Evolutionary conservation across 2,888 invertebrate genomes (phyloP), one percentile per base, ranked within the genome.

Genomic region (Cryptophagus acutangulus): DNA sequence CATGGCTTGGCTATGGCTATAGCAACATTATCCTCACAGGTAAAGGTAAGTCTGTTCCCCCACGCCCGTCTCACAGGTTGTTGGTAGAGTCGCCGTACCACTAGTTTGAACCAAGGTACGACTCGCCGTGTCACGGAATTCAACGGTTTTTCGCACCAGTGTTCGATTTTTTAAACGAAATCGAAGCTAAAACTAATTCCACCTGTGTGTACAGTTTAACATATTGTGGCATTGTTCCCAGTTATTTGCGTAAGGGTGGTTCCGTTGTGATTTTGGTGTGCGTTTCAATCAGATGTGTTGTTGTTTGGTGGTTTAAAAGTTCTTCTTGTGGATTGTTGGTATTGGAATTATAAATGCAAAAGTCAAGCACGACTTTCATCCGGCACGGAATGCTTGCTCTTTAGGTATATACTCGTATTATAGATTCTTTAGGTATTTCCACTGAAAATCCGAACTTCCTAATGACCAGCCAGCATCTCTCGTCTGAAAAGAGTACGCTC

Each of bases 51-150:
- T 44, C 36, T 38, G 43, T 45, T 46, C 41, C 51, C 48, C 50
- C 54, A 40, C 51, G 46, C 41, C 41, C 33, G 46, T 29, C 40
- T 37, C 51, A 42, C 54, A 54, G 54, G 54, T 57, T 54, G 52
- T 41, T 49, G 46, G n/a, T 43, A 41, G 40, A 54, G 46, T 51
- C 42, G 47, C 49, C 48, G 49, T 48, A 48, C 46, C 54, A 49
- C 53, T 51, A 57, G 55, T 53, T 49, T 47, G 53, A 55, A 53
- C 51, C 43, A 46, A 53, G 45, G 57, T 49, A 45, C 45, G 46
- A 47, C 43, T 42, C 43, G 48, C 40, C 46, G 51, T 46, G 52
- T 48, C 41, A 48, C 42, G 30, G 26, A 36, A 33, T 40, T 36
- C 47, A 47, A 43, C 42, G 38, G 45, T 41, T 49, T 48, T 45